A percentile compares a stretch with the other conserved stretches of the same genome.
These are phyloP conservation scores for Camponotus fellah DNA, from an alignment of 2,888 invertebrate genomes.

Conservation along the genomic window DNA sequence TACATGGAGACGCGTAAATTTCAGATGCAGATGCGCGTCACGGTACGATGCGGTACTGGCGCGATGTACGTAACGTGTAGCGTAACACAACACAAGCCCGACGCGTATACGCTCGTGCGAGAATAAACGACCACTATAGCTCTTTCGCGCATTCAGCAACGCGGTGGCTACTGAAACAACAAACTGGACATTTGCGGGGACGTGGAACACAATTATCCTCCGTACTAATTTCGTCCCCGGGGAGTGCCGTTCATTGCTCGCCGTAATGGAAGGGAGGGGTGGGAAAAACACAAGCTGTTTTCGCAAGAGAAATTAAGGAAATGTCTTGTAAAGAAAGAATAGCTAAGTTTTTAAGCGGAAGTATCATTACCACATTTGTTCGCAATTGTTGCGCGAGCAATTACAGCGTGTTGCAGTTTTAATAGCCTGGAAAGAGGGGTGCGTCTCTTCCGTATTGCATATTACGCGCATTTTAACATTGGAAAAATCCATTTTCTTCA, in stretches of 20 bases:
- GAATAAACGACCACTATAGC: constrained; percentile 32
- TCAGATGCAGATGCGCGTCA: constrained; percentile 47
- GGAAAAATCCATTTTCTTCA: not conserved
- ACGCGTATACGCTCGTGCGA: not conserved
- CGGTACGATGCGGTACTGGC: not conserved
- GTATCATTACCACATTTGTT: not conserved
- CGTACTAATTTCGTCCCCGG: constrained; percentile 45
- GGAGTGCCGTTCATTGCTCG: constrained; percentile 32
- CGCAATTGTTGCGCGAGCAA: not conserved
- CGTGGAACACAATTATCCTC: constrained; percentile 33
- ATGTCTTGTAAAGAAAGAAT: constrained; percentile 31
- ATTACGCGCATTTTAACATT: not conserved
- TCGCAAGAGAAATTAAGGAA: constrained; percentile 42
- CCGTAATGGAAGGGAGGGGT: constrained; percentile 14
- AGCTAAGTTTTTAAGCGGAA: constrained; percentile 32
- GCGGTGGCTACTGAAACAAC: constrained; percentile 25
- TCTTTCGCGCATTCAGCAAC: constrained; percentile 41
- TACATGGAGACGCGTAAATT: constrained; percentile 63
- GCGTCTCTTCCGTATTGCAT: not conserved
- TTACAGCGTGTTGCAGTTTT: not conserved
- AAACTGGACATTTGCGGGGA: constrained; percentile 38
- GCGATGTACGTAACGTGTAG: constrained; percentile 12
- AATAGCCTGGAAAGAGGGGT: not conserved
- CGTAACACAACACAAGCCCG: constrained; percentile 2
- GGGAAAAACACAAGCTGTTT: constrained; percentile 31